Evolutionary conservation across 35 echinoderm and acorn worm genomes (phyloP).

Genomic region (Nesometra sesokonis): DNA sequence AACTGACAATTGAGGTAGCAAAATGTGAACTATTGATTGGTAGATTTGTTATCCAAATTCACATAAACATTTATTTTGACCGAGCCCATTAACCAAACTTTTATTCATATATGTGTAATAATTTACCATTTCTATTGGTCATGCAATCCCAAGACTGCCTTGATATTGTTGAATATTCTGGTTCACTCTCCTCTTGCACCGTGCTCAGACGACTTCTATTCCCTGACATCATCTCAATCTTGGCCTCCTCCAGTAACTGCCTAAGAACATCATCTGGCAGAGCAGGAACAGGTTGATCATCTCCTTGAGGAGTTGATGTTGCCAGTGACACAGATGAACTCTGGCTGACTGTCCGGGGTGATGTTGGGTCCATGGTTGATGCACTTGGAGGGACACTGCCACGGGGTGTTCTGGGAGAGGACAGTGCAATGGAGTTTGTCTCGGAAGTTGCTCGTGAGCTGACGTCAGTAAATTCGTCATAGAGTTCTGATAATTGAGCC

Average conservation of each 20-base stretch:
- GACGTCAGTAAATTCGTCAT: neutral
- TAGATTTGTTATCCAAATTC: too few species aligned
- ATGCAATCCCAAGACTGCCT: neutral
- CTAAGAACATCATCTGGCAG: slow-evolving; percentile 45
- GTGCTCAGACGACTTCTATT: neutral
- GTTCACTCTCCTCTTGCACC: neutral
- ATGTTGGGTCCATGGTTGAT: neutral
- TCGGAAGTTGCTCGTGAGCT: neutral
- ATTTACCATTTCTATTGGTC: neutral
- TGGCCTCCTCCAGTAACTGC: slow-evolving; percentile 62
- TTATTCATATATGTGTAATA: too few species aligned
- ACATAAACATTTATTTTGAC: too few species aligned
- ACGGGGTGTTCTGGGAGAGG: neutral
- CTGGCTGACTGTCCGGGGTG: slow-evolving; percentile 22
- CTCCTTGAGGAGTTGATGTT: neutral
- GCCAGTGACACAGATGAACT: neutral
- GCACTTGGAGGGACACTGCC: neutral
- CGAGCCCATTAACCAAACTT: too few species aligned
- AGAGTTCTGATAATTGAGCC: neutral
- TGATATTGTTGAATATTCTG: neutral
- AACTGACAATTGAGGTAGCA: too few species aligned
- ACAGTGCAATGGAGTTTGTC: neutral
- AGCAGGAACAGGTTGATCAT: neutral
- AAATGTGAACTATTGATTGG: too few species aligned
- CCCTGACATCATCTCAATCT: neutral